A percentile compares a stretch with the other conserved stretches of the same genome.
Conservation (phyloP, 2,888 invertebrate genomes). For the Cinara cedri region DNA sequence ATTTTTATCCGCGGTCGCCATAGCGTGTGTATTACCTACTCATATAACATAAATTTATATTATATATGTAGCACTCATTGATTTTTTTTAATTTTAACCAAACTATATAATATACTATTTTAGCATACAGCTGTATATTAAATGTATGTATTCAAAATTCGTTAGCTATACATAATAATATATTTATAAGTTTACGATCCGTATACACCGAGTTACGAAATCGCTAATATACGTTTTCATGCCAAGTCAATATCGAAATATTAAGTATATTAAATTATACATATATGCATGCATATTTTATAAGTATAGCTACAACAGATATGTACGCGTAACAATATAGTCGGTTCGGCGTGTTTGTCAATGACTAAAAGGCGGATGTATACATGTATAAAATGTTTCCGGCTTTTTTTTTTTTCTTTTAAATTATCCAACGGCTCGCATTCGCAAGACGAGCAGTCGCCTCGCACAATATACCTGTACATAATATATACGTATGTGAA, state of each 20-base stretch:
- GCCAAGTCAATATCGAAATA: too few relatives aligned
- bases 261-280: too few relatives aligned
- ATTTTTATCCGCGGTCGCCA: too few relatives aligned
- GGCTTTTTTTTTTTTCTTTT: constrained; percentile 27
- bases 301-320: too few relatives aligned
- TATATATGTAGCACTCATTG: too few relatives aligned
- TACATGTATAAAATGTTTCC: constrained; percentile 11
- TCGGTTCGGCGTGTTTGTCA: constrained; percentile 3
- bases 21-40: too few relatives aligned
- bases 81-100: too few relatives aligned
- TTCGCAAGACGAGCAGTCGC: background rate
- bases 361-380: background rate
- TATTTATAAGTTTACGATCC: background rate
- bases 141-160: too few relatives aligned
- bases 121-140: too few relatives aligned
- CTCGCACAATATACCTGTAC: background rate
- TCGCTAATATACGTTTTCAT: background rate
- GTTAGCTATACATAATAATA: background rate
- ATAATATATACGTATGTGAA: background rate
- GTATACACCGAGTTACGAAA: background rate
- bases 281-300: too few relatives aligned
- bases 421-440: constrained; percentile 26
- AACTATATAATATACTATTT: too few relatives aligned
- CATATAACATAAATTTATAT: too few relatives aligned
- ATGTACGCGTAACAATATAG: background rate